These are phyloP conservation scores for Madoqua kirkii DNA, from an alignment of 2,113 vertebrate species.

Conservation along the genomic window DNA sequence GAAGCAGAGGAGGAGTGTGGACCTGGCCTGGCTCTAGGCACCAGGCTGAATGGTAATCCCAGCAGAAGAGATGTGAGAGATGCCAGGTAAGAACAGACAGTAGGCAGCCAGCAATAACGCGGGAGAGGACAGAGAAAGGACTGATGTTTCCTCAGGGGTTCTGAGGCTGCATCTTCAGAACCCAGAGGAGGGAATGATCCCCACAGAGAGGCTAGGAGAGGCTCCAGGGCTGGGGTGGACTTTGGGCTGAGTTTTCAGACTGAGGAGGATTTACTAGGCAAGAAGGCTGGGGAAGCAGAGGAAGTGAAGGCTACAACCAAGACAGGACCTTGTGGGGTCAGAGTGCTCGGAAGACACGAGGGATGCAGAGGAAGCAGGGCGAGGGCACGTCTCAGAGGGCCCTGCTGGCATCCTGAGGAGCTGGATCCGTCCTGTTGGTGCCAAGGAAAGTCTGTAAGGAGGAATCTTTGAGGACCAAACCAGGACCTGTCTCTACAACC, in stretches of 20 bases:
- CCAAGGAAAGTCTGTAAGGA: no score
- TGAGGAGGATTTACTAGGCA: neutral
- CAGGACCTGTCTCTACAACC: no score
- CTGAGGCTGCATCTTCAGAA: neutral
- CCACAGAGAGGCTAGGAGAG: neutral
- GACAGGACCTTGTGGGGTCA: neutral
- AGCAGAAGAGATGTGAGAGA: neutral
- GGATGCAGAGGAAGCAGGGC: no score
- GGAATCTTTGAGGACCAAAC: no score
- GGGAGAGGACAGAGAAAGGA: no score
- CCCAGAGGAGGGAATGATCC: no score
- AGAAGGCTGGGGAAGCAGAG: neutral
- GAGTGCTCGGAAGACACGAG: neutral
- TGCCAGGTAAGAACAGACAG: neutral
- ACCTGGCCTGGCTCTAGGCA: neutral
- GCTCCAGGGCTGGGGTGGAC: neutral
- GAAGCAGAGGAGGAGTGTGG: neutral
- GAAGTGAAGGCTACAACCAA: no score
- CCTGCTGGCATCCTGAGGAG: no score
- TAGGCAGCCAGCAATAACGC: no score
- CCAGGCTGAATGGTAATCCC: neutral
- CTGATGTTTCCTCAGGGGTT: no score
- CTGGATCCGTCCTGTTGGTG: no score
- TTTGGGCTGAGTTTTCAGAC: neutral
- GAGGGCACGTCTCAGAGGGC: no score